A percentile compares a stretch with the other conserved stretches of the same genome.
Evolutionary conservation across 2,888 invertebrate genomes (phyloP).

Genomic region (Pilophorus perplexus): DNA sequence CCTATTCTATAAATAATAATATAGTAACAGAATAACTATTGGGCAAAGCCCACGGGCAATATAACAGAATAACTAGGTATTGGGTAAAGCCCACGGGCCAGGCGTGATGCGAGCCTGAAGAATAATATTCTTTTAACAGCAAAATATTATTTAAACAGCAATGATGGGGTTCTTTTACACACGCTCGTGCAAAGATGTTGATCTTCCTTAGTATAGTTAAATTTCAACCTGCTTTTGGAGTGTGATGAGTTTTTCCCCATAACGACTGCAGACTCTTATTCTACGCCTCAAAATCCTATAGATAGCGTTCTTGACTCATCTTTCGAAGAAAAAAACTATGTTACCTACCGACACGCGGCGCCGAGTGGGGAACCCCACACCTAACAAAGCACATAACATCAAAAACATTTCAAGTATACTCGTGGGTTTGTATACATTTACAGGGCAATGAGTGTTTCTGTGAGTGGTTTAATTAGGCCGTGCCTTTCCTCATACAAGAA

Average conservation of each 20-base stretch:
- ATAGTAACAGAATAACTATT: not conserved
- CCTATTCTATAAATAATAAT: not conserved
- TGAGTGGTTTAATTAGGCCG: too few relatives aligned
- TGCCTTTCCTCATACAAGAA: too few relatives aligned
- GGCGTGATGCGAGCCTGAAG: not conserved
- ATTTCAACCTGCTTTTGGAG: not conserved
- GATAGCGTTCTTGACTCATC: not conserved
- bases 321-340: not conserved
- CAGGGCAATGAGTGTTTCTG: too few relatives aligned
- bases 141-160: conserved; percentile 1
- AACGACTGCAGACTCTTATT: not conserved
- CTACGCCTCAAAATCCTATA: conserved; percentile 4
- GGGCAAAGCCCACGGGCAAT: not conserved
- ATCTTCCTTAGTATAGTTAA: not conserved
- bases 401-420: too few relatives aligned
- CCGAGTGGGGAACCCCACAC: too few relatives aligned
- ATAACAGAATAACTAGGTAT: not conserved
- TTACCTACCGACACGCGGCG: too few relatives aligned
- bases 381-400: too few relatives aligned
- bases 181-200: not conserved
- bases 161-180: not conserved
- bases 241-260: not conserved
- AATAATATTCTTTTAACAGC: too few relatives aligned
- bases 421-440: too few relatives aligned
- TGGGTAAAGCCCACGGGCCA: not conserved